Percentiles rank a stretch among this genome's conserved stretches.
Evolutionary conservation across 2,888 invertebrate genomes (phyloP).

Genomic region (Agrochola lychnidis): DNA sequence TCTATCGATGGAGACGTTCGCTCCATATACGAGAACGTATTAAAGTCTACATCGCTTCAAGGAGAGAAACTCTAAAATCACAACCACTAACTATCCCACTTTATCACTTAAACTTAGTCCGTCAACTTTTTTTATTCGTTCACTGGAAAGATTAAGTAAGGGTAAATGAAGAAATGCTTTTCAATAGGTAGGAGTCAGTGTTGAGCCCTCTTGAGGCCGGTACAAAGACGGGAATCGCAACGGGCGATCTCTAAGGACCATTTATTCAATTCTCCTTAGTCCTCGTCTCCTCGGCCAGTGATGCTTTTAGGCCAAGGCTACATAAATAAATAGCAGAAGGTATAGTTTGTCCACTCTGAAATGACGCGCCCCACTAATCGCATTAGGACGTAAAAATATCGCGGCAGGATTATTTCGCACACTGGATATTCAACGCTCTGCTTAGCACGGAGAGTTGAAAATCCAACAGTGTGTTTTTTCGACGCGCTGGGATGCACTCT

Average conservation of each 20-base stretch:
- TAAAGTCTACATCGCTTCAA: neutral
- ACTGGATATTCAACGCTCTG: too few species aligned
- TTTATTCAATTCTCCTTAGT: slow-evolving; percentile 51
- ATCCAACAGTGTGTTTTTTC: too few species aligned
- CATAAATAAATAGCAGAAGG: neutral
- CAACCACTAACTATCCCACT: slow-evolving; percentile 23
- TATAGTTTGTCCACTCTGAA: too few species aligned
- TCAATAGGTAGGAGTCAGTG: slow-evolving; percentile 43
- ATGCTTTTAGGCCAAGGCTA: slow-evolving; percentile 28
- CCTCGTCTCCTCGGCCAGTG: neutral
- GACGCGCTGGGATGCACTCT: too few species aligned
- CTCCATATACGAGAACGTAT: neutral
- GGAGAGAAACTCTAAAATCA: slow-evolving; percentile 25
- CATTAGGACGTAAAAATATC: too few species aligned
- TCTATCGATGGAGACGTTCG: neutral
- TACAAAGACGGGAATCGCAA: slow-evolving; percentile 51
- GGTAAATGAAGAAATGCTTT: slow-evolving; percentile 45
- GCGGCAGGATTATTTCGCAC: too few species aligned
- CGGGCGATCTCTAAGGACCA: slow-evolving; percentile 44
- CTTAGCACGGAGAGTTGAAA: too few species aligned
- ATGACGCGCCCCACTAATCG: too few species aligned
- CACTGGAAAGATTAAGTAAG: slow-evolving; percentile 25
- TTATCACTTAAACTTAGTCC: slow-evolving; percentile 21
- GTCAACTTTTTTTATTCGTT: slow-evolving; percentile 37
- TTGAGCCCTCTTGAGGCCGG: slow-evolving; percentile 40